Evolutionary conservation across 2,888 invertebrate genomes (phyloP), one percentile per base, ranked within the genome.

Genomic region (Chymomyza fuscimana): DNA sequence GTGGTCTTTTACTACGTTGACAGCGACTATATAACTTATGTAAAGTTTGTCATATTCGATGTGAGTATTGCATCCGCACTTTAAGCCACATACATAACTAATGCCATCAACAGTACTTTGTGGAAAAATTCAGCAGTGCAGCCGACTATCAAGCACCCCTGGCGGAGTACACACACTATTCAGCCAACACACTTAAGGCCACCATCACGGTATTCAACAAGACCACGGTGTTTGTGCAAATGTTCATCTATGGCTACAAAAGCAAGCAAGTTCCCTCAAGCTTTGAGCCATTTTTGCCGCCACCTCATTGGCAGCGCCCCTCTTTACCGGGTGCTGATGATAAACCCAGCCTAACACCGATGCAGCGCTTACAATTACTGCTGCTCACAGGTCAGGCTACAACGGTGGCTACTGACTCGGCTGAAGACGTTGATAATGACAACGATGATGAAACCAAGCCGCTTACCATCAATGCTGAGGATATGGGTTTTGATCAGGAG

Each of bases 1-100:
- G 76, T 91, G 4, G 65, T 69, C 3, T 91, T 91, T 72, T 89
- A 91, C 73, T 91, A 87, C 46, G 84, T 91, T 4, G 91, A 91
- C 69, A 89, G 78, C 63, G 72, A 78, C 67, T 89, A 69, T 52
- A 85, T 91, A 63, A 91, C 91, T 4, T 88, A 80, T 69, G 82
- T 87, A 4, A 82, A 88, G 72, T 91, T 91, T 68, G 72, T 79
- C 1, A 72, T 90, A 19, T 82, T 82, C 40, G 83, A 88, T 73
- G 91, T 91, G 74, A 91, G 90, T 89, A 25, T 29, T 63, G 5
- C 19, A 4, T 25, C 5, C 50, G 12, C 29, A 5, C 25, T 15
- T 52, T 51, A 52, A n/a, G 32, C 22, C 51, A 29, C 19, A 56
- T 54, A 2, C 50, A 50, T 51, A 15, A n/a, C 19, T 64, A 56